Evolutionary conservation across 2,888 invertebrate species (phyloP).

Genomic region (Pyralis farinalis): DNA sequence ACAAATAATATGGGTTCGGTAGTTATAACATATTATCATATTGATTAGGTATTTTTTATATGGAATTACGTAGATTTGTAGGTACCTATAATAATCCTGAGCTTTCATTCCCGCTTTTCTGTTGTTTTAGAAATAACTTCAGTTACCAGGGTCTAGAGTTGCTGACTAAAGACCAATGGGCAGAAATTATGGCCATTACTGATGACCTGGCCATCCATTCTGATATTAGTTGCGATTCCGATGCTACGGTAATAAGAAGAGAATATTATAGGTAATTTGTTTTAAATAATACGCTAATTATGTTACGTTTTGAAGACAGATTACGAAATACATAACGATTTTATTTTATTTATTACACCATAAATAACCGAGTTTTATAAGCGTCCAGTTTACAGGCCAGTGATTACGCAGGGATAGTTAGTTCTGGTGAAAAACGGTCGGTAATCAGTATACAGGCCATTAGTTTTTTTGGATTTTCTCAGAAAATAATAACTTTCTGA

Average conservation of each 20-base stretch:
- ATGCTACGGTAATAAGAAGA: constrained; percentile 1
- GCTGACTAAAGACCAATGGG: constrained; percentile 5
- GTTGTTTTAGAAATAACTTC: neutral
- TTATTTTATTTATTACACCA: no score
- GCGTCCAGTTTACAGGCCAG: no score
- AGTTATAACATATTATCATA: constrained; percentile 5
- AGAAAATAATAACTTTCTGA: no score
- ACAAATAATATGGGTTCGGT: constrained; percentile 1
- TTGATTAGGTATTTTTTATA: constrained; percentile 2
- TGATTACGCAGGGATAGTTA: no score
- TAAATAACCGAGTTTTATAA: no score
- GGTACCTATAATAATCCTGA: constrained; percentile 3
- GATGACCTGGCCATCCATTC: constrained; percentile 3
- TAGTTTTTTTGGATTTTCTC: no score
- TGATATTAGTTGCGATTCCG: constrained; percentile 4
- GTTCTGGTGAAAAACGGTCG: no score
- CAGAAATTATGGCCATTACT: constrained; percentile 7
- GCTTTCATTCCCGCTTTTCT: constrained; percentile 1
- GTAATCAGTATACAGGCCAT: no score
- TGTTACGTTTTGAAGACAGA: no score
- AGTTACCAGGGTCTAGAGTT: constrained; percentile 5
- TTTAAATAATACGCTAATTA: neutral
- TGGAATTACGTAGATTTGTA: constrained; percentile 2
- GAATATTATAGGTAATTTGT: neutral
- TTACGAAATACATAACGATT: no score